Evolutionary conservation across 1,140 invertebrate genomes (phyloP).

Genomic region (Bombus superbus): DNA sequence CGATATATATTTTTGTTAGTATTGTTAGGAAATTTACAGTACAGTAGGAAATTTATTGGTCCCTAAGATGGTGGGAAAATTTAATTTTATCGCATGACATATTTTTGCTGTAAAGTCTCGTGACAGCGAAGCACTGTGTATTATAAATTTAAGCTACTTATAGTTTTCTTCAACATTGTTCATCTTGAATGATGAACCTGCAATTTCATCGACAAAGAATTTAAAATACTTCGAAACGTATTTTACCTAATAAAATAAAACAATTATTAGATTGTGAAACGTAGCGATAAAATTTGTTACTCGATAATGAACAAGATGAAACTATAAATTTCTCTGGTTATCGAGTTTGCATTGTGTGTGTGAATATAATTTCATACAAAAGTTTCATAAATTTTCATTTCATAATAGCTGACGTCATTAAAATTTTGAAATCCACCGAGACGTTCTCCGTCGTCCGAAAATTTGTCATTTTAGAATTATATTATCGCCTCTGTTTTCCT

Average conservation of each 20-base stretch:
- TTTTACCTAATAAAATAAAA: neutral
- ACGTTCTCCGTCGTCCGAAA: too few species aligned
- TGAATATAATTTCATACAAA: neutral
- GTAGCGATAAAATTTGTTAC: neutral
- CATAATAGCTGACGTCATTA: neutral
- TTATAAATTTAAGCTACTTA: neutral
- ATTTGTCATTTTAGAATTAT: too few species aligned
- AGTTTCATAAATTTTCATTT: conserved; percentile 34
- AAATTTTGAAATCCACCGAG: neutral
- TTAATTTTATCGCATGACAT: neutral
- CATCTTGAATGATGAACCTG: neutral
- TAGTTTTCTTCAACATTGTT: neutral
- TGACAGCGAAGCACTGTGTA: too few species aligned
- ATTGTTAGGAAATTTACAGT: neutral
- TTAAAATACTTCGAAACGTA: neutral
- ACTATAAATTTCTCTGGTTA: neutral
- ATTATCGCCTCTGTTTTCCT: too few species aligned
- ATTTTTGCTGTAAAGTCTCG: neutral
- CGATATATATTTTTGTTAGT: neutral
- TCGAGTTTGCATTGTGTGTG: neutral
- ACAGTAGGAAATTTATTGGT: neutral
- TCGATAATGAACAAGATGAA: neutral
- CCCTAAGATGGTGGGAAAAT: neutral
- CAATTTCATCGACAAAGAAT: neutral
- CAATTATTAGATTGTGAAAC: too few species aligned